phyloP scores from a whole-genome alignment of 2,888 invertebrate genomes.

The Pandemis cinnamomeana region DNA sequence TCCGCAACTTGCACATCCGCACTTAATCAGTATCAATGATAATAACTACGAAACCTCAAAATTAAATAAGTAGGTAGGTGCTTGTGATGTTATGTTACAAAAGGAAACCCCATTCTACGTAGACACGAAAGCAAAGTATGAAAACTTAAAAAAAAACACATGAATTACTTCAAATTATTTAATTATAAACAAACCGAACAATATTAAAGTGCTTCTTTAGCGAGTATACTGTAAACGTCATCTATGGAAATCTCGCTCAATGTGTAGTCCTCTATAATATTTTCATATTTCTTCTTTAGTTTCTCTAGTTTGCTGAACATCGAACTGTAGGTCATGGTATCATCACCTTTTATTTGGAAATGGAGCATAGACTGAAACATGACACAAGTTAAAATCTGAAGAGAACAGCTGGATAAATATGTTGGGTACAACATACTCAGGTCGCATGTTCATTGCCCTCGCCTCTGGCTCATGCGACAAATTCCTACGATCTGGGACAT shows the following conservation, averaged over 20 bases:
- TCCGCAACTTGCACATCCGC: no score
- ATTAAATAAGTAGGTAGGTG: no score
- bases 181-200: background rate
- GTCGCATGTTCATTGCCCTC: no score
- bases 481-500: no score
- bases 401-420: no score
- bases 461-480: no score
- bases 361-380: constrained; percentile 42
- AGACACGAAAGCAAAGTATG: background rate
- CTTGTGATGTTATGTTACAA: background rate
- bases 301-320: constrained; percentile 41
- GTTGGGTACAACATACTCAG: no score
- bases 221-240: constrained; percentile 29
- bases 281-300: constrained; percentile 21
- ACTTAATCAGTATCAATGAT: no score
- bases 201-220: background rate
- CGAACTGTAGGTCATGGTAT: constrained; percentile 29
- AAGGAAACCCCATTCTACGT: background rate
- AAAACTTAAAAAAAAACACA: no score
- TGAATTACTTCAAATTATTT: background rate
- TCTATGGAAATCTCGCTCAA: constrained; percentile 37
- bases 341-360: constrained; percentile 36
- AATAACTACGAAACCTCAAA: no score
- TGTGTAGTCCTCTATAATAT: constrained; percentile 41
- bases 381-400: background rate